Percentiles rank a stretch among this genome's conserved stretches.
phyloP scores from a whole-genome alignment of 64 coral and sea anemone species.

The Dendrophyllia cribrosa region DNA sequence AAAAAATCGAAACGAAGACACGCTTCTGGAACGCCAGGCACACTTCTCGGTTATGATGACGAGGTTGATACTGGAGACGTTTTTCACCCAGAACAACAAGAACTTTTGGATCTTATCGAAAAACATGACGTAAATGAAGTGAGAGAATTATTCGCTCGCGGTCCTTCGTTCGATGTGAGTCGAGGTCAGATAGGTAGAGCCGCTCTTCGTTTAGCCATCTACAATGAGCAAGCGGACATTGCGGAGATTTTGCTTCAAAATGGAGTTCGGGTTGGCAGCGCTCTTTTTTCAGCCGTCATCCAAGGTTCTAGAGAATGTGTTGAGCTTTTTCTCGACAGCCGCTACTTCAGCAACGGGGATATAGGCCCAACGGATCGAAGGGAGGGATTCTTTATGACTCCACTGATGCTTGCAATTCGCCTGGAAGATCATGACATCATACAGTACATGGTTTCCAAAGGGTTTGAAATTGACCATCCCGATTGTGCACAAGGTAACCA shows the following conservation, averaged over 20 bases:
- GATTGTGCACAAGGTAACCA: conserved; percentile 27
- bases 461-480: conserved; percentile 39
- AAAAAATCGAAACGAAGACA: background rate
- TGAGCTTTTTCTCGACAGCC: conserved; percentile 37
- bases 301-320: conserved; percentile 70
- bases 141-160: conserved; percentile 10
- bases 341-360: background rate
- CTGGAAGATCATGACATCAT: conserved; percentile 64
- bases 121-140: conserved; percentile 25
- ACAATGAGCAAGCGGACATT: conserved; percentile 53
- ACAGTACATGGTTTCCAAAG: conserved; percentile 57
- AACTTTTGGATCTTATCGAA: conserved; percentile 48
- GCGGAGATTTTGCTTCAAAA: conserved; percentile 52
- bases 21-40: background rate
- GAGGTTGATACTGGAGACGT: conserved; percentile 44
- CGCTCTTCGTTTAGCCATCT: conserved; percentile 57
- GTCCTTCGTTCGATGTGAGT: conserved; percentile 43
- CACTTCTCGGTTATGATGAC: background rate
- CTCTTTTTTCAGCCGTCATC: conserved; percentile 72
- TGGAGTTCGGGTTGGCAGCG: conserved; percentile 46
- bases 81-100: conserved; percentile 36
- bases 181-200: conserved; percentile 34
- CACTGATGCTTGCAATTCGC: conserved; percentile 65
- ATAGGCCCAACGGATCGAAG: conserved; percentile 51
- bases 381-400: conserved; percentile 49